Percentiles rank a stretch among this genome's conserved stretches.
Conservation (phyloP, 23 tunicate species). For the Halocynthia aurantium region DNA sequence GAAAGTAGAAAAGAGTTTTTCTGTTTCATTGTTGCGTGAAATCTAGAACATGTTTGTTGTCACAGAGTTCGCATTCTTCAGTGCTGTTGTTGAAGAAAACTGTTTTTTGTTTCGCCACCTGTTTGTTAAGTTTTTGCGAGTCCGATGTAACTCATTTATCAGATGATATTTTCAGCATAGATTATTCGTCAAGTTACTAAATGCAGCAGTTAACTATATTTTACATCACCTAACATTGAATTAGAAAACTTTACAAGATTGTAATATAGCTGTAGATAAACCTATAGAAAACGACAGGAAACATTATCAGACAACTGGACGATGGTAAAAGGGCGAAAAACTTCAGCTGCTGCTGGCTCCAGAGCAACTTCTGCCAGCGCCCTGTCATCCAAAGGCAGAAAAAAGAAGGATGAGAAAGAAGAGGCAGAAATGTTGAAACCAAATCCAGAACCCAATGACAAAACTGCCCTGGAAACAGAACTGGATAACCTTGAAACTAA, state of each 20-base stretch:
- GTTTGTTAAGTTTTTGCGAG: background rate
- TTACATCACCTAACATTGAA: too few relatives aligned
- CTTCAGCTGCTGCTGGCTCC: conserved; percentile 25
- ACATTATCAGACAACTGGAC: background rate
- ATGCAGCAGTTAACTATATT: too few relatives aligned
- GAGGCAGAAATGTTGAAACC: background rate
- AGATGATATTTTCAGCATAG: too few relatives aligned
- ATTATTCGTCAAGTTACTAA: too few relatives aligned
- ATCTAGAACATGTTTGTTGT: conserved; percentile 9
- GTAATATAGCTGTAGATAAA: too few relatives aligned
- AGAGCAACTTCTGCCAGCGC: conserved; percentile 21
- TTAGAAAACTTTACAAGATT: too few relatives aligned
- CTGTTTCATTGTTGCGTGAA: conserved; percentile 1
- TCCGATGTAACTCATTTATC: background rate
- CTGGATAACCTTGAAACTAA: conserved; percentile 48
- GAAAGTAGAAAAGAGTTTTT: background rate
- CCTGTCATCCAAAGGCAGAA: background rate
- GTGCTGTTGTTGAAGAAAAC: background rate
- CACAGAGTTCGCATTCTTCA: background rate
- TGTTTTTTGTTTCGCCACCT: conserved; percentile 3
- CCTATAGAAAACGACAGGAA: too few relatives aligned
- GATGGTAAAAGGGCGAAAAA: conserved; percentile 21
- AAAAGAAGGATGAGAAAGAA: conserved; percentile 7
- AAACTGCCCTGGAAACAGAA: conserved; percentile 3
- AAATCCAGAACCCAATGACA: background rate